phyloP scores from a whole-genome alignment of 2,113 vertebrate species.

The Delphinus delphis region DNA sequence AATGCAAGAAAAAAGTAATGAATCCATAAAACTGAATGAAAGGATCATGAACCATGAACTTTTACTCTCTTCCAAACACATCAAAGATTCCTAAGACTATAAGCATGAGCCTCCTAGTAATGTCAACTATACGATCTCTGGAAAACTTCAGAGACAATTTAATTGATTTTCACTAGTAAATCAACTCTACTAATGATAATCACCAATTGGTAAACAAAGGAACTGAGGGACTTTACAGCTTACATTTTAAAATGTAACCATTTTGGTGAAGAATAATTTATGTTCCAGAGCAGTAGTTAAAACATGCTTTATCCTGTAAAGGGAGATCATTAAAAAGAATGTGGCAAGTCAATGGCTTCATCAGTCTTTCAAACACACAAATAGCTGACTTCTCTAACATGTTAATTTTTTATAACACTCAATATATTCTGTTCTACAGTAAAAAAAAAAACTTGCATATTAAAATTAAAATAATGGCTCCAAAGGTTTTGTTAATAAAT shows the following conservation, averaged over 20 bases:
- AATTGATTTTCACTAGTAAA: conserved; percentile 40
- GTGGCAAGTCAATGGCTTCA: background rate
- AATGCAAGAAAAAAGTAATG: background rate
- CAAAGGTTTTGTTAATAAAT: background rate
- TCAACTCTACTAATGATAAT: conserved; percentile 38
- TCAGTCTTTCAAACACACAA: background rate
- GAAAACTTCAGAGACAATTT: background rate
- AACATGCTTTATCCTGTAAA: background rate
- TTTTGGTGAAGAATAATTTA: conserved; percentile 11
- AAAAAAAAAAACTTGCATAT: background rate
- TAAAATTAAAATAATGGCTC: conserved; percentile 45
- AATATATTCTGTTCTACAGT: background rate
- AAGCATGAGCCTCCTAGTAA: background rate
- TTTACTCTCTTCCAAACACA: conserved; percentile 21
- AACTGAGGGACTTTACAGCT: background rate
- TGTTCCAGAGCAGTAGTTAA: background rate
- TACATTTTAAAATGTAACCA: conserved; percentile 22
- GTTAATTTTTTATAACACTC: background rate
- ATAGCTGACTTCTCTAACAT: background rate
- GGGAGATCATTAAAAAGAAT: background rate
- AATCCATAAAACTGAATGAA: conserved; percentile 24
- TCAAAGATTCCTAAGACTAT: background rate
- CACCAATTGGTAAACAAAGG: background rate
- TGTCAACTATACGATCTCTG: background rate
- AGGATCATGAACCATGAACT: background rate